Base-by-base conservation (phyloP, 2,113 vertebrate species). In the Pyxicephalus adspersus region DNA sequence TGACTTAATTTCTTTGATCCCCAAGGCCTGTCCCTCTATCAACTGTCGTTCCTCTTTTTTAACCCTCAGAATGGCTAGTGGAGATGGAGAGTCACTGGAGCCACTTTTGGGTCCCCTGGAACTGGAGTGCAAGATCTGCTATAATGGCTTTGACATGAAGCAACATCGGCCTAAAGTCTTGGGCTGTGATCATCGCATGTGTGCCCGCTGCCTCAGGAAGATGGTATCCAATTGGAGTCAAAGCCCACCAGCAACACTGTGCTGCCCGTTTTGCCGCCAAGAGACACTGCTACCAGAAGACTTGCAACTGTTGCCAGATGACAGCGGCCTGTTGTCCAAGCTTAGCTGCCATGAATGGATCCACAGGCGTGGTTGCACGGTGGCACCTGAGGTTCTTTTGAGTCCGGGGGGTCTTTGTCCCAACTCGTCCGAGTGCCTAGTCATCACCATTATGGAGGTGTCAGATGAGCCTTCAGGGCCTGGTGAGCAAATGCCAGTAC, bases 101-200 rank as follows among this genome's bases (percentile, higher is more conserved):
- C 86, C 90, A 0, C 83, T 83, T 51, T 86, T 87, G 50, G 79
- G 68, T 20, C 58, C 89, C 80, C 91, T 92, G 13, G 94, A 95
- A 73, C 88, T 92, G 5, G 95, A 97, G 83, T 97, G 95, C 90
- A 90, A 94, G 75, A 96, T 97, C 86, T 97, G 95, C 91, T 97
- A 94, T 85, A 93, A 93, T 83, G 87, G 86, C 34, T 96, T 92
- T 2, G 94, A 97, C 20, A 75, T 89, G 0, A 91, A 87, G 0
- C 74, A 88, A 65, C 89, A 90, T 55, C 91, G 92, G 64, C 94
- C 95, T 60, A 95, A 95, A 80, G 83, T 94, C 51, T 90, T 97
- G 23, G 79, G 64, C 83, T 97, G 96, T 26, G 87, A 92, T 71
- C 96, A 97, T 71, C 88, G 92, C 2, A 89, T 95, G 72, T 96